phyloP scores from a whole-genome alignment of 2,797 vertebrate genomes.

The Chelonia mydas region DNA sequence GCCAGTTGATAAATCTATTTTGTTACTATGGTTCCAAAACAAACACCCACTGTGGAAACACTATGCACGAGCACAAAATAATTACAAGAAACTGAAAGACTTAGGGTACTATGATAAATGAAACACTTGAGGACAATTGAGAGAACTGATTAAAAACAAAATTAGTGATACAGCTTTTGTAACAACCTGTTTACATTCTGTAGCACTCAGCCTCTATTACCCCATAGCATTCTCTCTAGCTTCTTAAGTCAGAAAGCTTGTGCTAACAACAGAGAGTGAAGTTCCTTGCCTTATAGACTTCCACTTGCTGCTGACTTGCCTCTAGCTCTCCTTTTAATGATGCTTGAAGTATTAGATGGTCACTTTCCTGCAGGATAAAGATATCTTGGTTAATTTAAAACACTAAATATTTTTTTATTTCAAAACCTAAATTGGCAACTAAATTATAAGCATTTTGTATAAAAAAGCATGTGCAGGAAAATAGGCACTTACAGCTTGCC shows the following conservation, averaged over 20 bases:
- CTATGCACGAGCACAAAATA: not conserved
- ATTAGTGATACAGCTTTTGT: not conserved
- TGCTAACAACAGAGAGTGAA: constrained; percentile 27
- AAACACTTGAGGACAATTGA: not conserved
- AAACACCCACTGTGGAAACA: not conserved
- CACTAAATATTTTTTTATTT: not conserved
- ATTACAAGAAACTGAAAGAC: not conserved
- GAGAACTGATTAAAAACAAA: not conserved
- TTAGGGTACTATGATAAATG: not conserved
- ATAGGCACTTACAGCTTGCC: constrained; percentile 88
- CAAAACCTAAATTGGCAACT: not conserved
- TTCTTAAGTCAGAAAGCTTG: not conserved
- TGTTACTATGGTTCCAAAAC: not conserved
- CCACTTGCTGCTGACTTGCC: constrained; percentile 93
- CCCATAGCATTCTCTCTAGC: not conserved
- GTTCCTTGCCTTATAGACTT: constrained; percentile 90
- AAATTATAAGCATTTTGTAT: not conserved
- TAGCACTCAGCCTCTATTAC: not conserved
- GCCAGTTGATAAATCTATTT: not conserved
- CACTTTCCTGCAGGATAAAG: constrained; percentile 86
- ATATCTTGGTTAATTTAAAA: constrained; percentile 35
- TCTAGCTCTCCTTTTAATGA: constrained; percentile 94
- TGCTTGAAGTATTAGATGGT: constrained; percentile 87
- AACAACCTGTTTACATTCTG: not conserved
- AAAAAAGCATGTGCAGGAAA: not conserved